Conservation (phyloP, 2,797 vertebrate genomes). For the Antrozous pallidus region DNA sequence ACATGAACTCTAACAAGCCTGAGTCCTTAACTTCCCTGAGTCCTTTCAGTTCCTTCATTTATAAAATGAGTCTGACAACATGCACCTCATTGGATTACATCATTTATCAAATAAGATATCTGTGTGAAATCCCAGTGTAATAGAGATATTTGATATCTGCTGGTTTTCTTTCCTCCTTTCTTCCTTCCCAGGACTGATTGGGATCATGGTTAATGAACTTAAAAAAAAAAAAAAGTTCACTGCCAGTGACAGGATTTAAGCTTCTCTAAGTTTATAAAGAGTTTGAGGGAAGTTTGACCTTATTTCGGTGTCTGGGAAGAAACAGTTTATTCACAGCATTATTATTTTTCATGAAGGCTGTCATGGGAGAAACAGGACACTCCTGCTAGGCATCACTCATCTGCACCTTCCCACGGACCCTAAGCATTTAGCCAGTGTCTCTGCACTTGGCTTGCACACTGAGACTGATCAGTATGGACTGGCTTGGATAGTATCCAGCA, state of each 20-base stretch:
- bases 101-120: background rate
- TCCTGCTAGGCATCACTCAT: background rate
- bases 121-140: background rate
- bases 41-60: background rate
- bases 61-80: background rate
- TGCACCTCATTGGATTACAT: background rate
- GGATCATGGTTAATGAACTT: background rate
- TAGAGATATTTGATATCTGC: background rate
- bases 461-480: background rate
- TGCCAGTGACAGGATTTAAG: background rate
- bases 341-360: background rate
- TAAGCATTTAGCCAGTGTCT: background rate
- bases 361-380: background rate
- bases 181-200: background rate
- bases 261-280: background rate
- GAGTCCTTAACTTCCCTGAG: background rate
- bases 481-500: background rate
- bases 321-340: background rate
- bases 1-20: background rate
- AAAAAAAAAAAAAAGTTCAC: background rate
- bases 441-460: background rate
- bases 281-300: background rate
- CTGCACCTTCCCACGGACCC: background rate
- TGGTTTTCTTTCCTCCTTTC: background rate
- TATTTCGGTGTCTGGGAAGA: background rate